These are phyloP conservation scores for Geotrypetes seraphini DNA, from an alignment of 2,797 vertebrate species.

Conservation along the genomic window DNA sequence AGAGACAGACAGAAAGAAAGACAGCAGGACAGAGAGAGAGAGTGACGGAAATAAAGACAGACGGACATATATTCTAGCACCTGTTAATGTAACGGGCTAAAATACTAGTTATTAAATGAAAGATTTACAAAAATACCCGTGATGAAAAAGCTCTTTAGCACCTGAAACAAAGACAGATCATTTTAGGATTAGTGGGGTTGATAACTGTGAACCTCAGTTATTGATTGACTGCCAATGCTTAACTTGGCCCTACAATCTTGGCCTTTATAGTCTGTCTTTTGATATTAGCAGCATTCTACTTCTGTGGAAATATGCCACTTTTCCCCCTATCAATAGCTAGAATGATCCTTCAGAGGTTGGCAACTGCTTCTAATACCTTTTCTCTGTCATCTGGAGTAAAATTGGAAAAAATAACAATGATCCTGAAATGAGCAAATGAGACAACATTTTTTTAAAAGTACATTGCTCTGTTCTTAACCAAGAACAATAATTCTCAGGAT, in stretches of 20 bases:
- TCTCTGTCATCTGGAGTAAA: background rate
- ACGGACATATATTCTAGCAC: too few species aligned
- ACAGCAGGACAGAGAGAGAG: too few species aligned
- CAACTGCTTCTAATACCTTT: background rate
- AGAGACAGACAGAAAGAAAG: too few species aligned
- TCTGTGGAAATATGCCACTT: background rate
- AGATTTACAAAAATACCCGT: background rate
- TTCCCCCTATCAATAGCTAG: background rate
- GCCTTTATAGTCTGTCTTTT: slow-evolving; percentile 2
- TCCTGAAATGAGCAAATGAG: background rate
- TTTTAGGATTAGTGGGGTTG: background rate
- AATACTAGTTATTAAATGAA: background rate
- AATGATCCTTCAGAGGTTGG: background rate
- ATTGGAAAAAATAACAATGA: background rate
- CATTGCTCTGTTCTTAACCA: too few species aligned
- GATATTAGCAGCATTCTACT: background rate
- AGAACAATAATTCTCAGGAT: too few species aligned
- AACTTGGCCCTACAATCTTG: background rate
- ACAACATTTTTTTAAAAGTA: background rate
- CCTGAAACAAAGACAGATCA: background rate
- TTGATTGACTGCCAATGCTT: background rate
- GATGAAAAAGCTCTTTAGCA: background rate
- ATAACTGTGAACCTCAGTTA: background rate
- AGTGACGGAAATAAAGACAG: too few species aligned
- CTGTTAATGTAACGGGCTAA: too few species aligned